Evolutionary conservation across 2,113 vertebrate species (phyloP).

Genomic region (Upupa epops): DNA sequence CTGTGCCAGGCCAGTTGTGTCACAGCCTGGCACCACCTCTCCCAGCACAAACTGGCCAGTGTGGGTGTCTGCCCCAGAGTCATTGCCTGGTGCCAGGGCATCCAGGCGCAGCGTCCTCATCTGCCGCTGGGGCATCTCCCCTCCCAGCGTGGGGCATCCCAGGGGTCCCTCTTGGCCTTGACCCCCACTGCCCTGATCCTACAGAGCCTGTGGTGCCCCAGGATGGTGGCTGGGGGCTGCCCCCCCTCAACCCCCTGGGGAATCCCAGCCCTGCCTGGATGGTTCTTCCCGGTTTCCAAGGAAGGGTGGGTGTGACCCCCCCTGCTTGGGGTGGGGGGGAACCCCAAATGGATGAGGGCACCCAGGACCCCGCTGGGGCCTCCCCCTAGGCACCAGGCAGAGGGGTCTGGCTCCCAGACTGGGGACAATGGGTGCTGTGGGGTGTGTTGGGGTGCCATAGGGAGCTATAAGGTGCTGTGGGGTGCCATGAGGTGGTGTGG

Average conservation of each 20-base stretch:
- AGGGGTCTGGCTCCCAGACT: neutral
- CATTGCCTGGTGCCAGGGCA: neutral
- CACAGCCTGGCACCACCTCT: neutral
- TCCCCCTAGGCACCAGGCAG: neutral
- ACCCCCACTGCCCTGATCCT: too few relatives aligned
- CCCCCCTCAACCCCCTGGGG: too few relatives aligned
- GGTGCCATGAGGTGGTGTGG: too few relatives aligned
- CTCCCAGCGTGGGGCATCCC: neutral
- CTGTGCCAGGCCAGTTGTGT: neutral
- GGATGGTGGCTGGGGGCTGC: neutral
- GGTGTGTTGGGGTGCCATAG: neutral
- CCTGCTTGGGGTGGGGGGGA: rapidly evolving
- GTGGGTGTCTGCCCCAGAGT: neutral
- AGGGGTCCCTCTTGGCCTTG: too few relatives aligned
- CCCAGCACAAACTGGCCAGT: neutral
- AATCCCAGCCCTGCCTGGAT: too few relatives aligned
- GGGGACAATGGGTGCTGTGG: neutral
- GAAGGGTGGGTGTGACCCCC: neutral
- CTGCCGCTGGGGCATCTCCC: neutral
- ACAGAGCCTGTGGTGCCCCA: neutral
- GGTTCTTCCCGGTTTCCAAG: too few relatives aligned
- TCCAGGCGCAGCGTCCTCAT: neutral
- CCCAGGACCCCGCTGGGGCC: neutral
- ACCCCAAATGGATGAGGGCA: too few relatives aligned
- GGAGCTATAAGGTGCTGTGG: too few relatives aligned